phyloP scores from a whole-genome alignment of 2,888 invertebrate genomes.

The Synergus gifuensis region DNA sequence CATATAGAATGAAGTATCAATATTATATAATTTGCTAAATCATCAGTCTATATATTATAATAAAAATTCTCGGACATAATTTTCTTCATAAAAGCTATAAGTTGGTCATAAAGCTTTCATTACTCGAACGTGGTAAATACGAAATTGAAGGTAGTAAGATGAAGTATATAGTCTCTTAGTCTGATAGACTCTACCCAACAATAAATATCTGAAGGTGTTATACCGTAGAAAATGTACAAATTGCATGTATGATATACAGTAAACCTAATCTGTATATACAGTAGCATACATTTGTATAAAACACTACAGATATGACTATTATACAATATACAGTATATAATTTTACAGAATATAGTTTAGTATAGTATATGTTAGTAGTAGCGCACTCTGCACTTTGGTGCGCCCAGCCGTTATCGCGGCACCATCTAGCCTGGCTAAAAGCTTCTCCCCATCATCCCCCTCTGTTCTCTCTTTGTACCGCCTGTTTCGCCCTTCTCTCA shows the following conservation, averaged over 20 bases:
- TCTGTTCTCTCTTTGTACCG: conserved; percentile 60
- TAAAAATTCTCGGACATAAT: too few relatives aligned
- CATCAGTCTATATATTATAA: too few relatives aligned
- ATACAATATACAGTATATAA: not conserved
- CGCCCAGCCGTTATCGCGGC: conserved; percentile 75
- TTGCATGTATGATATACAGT: not conserved
- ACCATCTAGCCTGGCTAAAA: conserved; percentile 78
- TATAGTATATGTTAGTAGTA: conserved; percentile 51
- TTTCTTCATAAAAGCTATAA: too few relatives aligned
- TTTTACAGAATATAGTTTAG: conserved; percentile 44
- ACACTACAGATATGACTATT: not conserved
- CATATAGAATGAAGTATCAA: too few relatives aligned
- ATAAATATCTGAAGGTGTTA: not conserved
- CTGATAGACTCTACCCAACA: not conserved
- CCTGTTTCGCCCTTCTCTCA: conserved; percentile 58
- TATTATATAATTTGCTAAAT: too few relatives aligned
- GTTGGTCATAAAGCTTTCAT: not conserved
- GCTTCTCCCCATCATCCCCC: conserved; percentile 76
- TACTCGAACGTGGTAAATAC: not conserved
- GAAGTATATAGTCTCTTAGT: not conserved
- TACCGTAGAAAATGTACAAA: not conserved
- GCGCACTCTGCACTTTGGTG: conserved; percentile 72
- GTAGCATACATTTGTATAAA: not conserved
- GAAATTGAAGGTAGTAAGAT: not conserved
- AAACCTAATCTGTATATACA: not conserved